Evolutionary conservation across 2,888 invertebrate species (phyloP).

Genomic region (Brassicogethes aeneus): DNA sequence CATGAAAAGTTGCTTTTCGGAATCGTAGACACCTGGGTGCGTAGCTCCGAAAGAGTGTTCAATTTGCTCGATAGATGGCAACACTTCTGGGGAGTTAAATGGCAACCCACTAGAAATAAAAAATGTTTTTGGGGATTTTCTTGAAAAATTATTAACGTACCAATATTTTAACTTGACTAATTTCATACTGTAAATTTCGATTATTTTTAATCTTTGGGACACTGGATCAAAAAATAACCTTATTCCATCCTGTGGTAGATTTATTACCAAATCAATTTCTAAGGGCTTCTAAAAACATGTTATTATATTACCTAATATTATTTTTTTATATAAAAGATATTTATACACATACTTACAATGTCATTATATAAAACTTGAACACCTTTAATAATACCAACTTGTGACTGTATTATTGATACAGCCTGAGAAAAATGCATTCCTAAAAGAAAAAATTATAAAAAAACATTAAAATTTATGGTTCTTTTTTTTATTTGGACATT

Average conservation of each 20-base stretch:
- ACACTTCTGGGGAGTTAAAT: slow-evolving; percentile 88
- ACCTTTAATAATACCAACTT: slow-evolving; percentile 89
- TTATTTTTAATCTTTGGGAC: slow-evolving; percentile 89
- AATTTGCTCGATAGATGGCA: slow-evolving; percentile 95
- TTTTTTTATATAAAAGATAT: slow-evolving; percentile 6
- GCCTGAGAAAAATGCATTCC: slow-evolving; percentile 99
- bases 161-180: slow-evolving; percentile 95
- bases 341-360: slow-evolving; percentile 52
- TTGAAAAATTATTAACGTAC: slow-evolving; percentile 46
- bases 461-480: slow-evolving; percentile 2
- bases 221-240: slow-evolving; percentile 94
- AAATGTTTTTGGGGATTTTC: not conserved
- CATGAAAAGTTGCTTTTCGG: slow-evolving; percentile 89
- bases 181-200: slow-evolving; percentile 97
- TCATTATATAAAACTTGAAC: slow-evolving; percentile 96
- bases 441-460: slow-evolving; percentile 47
- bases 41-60: slow-evolving; percentile 99
- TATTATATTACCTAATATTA: slow-evolving; percentile 7
- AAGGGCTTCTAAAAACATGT: slow-evolving; percentile 74
- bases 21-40: slow-evolving; percentile 95
- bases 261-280: slow-evolving; percentile 90
- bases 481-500: not conserved
- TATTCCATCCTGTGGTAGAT: slow-evolving; percentile 93
- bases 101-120: slow-evolving; percentile 57
- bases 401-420: slow-evolving; percentile 91